A percentile compares a stretch with the other conserved stretches of the same genome.
phyloP scores from a whole-genome alignment of 1,140 invertebrate genomes.

The Drosophila tropicalis region DNA sequence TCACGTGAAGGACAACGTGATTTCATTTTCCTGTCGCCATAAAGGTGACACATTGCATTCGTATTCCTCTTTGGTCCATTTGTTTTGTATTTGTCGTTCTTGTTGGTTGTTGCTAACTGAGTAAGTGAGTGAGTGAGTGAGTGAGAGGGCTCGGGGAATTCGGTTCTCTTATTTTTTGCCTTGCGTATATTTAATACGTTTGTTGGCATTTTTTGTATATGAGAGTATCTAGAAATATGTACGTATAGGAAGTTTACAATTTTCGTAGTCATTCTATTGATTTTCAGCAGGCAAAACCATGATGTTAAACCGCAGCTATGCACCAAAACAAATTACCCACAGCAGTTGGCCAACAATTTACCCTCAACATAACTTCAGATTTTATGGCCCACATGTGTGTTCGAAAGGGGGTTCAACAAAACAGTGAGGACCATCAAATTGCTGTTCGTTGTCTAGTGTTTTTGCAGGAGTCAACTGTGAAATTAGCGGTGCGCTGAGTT shows the following conservation, averaged over 20 bases:
- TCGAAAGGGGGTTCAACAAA: constrained; percentile 2
- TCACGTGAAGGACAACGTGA: constrained; percentile 80
- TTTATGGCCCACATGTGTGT: constrained; percentile 77
- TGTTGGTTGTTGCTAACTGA: not conserved
- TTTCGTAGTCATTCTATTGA: constrained; percentile 50
- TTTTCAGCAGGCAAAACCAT: constrained; percentile 49
- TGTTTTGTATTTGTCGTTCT: constrained; percentile 53
- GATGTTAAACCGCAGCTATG: constrained; percentile 52
- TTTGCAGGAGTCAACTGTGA: constrained; percentile 30
- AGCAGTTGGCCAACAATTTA: constrained; percentile 70
- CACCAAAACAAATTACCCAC: constrained; percentile 65
- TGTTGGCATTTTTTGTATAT: not conserved
- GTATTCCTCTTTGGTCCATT: constrained; percentile 43
- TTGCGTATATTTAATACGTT: constrained; percentile 57
- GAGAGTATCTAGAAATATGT: not conserved
- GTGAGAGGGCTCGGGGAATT: not conserved
- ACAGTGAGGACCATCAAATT: constrained; percentile 60
- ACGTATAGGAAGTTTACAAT: not conserved
- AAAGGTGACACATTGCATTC: constrained; percentile 80
- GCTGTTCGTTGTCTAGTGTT: constrained; percentile 36
- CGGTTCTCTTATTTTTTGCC: not conserved
- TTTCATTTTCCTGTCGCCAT: constrained; percentile 81
- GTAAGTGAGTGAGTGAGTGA: constrained; percentile 18
- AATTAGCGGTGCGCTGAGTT: constrained; percentile 62
- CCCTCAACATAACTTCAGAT: constrained; percentile 74